Conservation (phyloP, 1,140 invertebrate genomes). For the Cryptotermes secundus region DNA sequence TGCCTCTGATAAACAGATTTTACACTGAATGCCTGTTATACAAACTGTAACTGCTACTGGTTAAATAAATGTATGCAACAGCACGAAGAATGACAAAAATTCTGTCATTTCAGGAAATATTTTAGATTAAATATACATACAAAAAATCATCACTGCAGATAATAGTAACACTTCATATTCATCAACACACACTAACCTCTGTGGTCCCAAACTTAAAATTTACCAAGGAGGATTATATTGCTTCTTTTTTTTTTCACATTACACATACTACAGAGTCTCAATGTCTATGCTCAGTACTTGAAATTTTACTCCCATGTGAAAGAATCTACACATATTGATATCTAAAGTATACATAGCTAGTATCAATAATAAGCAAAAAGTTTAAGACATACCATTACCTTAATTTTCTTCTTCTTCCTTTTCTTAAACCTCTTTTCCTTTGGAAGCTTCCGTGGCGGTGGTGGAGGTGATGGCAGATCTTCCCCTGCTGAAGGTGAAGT, state of each 20-base stretch:
- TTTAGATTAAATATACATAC: no score
- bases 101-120: no score
- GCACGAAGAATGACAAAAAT: no score
- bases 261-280: no score
- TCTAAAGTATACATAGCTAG: background rate
- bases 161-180: no score
- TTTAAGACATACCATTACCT: conserved; percentile 41
- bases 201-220: background rate
- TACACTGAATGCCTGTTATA: no score
- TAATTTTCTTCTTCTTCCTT: conserved; percentile 57
- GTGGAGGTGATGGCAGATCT: conserved; percentile 64
- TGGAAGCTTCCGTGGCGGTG: conserved; percentile 46
- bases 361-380: background rate
- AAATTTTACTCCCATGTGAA: background rate
- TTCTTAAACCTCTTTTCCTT: conserved; percentile 55
- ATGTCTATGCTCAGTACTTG: background rate
- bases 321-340: background rate
- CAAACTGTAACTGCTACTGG: no score
- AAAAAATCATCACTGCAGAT: no score
- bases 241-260: background rate
- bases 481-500: conserved; percentile 64
- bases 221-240: background rate
- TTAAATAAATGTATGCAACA: no score
- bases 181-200: background rate
- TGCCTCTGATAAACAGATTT: no score